Base-by-base conservation (phyloP, 30 jellyfish, hydroid and myxozoan genomes). In the Pseudorhiza aurosa region DNA sequence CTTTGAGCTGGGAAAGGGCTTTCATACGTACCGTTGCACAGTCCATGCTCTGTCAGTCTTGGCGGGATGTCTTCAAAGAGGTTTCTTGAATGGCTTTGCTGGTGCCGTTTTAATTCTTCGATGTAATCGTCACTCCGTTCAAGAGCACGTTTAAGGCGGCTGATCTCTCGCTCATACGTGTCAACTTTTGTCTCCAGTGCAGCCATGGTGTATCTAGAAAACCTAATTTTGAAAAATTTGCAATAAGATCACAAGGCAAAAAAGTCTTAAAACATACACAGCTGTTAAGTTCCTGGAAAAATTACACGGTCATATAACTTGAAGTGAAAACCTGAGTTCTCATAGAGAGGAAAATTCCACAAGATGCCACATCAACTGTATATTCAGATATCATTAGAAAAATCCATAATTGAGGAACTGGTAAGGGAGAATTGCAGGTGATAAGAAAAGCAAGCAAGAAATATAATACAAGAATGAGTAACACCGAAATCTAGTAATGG, bases 161-260 rank as follows among this genome's bases (percentile, higher is more conserved):
- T 91, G n/a, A 93, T 45, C 58, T 93, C 99, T 28, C 96, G 81
- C 37, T 93, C 99, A 49, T 87, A 87, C 53, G 72, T 76, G 21
- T 93, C 99, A 55, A 79, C 90, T 73, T 93, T 93, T 10, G 97
- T 93, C 62, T 93, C 97, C 26, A 93, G 62, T 10, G 99, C 99
- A 24, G 87, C 88, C 82, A 93, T 65, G 1, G 97, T 85, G 91
- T 93, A 93, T 36, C 90, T 79, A 14, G 90, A 81, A 45, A 81
- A 86, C 72, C 99, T 93, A 58, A 12, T 37, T 31, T 14, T 9
- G 49, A 42, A 6, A 29, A 30, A 73, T 10, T 10, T 10, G 55
- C 10, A 39, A 39, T 7, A 39, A 5, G 12, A 39, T 39, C 7
- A 39, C 7, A 39, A 5, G 50, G 50, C 12, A 39, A 39, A 39